Conservation (phyloP, 2,888 invertebrate species). For the Macrosiphum euphorbiae region DNA sequence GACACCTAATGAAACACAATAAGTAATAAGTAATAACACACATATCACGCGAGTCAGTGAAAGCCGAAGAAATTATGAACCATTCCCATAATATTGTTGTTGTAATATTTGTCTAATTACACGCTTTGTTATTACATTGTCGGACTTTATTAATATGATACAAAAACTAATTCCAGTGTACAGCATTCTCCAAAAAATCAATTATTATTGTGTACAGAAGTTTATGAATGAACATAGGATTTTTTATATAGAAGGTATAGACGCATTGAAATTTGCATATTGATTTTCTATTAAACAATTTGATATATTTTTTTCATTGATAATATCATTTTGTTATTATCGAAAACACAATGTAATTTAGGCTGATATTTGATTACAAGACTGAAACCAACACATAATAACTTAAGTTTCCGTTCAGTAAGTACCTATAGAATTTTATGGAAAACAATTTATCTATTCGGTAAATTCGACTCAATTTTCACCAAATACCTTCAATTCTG, state of each 20-base stretch:
- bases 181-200: neutral
- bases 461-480: neutral
- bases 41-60: slow-evolving; percentile 33
- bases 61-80: slow-evolving; percentile 37
- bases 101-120: slow-evolving; percentile 24
- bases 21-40: slow-evolving; percentile 26
- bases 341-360: neutral
- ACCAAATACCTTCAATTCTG: neutral
- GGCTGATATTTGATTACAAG: neutral
- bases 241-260: neutral
- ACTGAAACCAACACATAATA: neutral
- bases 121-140: slow-evolving; percentile 17
- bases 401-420: neutral
- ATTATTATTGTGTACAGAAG: slow-evolving; percentile 6
- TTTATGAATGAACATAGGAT: neutral
- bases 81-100: neutral
- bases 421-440: neutral
- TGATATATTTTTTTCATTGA: neutral
- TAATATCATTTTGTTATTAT: neutral
- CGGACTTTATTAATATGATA: slow-evolving; percentile 7
- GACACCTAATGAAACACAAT: slow-evolving; percentile 72
- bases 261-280: neutral
- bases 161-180: slow-evolving; percentile 34
- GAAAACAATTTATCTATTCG: neutral
- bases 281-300: neutral